Conservation (phyloP, 2,113 vertebrate genomes). For the Cololabis saira region DNA sequence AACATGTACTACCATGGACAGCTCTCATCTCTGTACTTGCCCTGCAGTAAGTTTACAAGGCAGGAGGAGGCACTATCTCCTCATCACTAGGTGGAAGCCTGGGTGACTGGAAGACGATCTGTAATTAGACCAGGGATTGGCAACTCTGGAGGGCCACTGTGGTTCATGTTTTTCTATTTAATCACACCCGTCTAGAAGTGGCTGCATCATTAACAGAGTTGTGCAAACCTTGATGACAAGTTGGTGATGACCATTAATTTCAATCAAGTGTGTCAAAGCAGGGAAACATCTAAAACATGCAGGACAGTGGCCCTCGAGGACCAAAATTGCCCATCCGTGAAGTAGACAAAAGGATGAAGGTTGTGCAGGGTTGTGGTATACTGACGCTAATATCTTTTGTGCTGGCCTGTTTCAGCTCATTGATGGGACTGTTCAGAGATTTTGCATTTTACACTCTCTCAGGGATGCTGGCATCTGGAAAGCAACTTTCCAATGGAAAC, state of each 20-base stretch:
- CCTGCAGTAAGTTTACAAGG: slow-evolving; percentile 57
- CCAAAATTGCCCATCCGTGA: no score
- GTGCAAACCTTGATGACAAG: no score
- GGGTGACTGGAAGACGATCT: slow-evolving; percentile 9
- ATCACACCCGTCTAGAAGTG: no score
- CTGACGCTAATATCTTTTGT: slow-evolving; percentile 50
- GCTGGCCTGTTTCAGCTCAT: slow-evolving; percentile 37
- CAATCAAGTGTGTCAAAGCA: no score
- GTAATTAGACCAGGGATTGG: not conserved
- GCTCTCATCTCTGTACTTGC: slow-evolving; percentile 40
- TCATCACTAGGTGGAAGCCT: slow-evolving; percentile 19
- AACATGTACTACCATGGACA: slow-evolving; percentile 56
- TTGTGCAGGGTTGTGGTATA: slow-evolving; percentile 44
- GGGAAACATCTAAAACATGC: no score
- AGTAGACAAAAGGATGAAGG: slow-evolving; percentile 10
- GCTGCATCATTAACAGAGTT: no score
- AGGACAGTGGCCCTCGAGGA: no score
- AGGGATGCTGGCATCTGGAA: slow-evolving; percentile 83
- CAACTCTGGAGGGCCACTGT: no score
- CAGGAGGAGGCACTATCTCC: slow-evolving; percentile 63
- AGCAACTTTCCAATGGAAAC: slow-evolving; percentile 72
- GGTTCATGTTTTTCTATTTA: no score
- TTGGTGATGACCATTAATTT: no score
- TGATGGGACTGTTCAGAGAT: slow-evolving; percentile 52
- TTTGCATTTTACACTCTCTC: slow-evolving; percentile 77